Evolutionary conservation across 2,888 invertebrate genomes (phyloP), one percentile per base, ranked within the genome.

Genomic region (Ptychoptera contaminata): DNA sequence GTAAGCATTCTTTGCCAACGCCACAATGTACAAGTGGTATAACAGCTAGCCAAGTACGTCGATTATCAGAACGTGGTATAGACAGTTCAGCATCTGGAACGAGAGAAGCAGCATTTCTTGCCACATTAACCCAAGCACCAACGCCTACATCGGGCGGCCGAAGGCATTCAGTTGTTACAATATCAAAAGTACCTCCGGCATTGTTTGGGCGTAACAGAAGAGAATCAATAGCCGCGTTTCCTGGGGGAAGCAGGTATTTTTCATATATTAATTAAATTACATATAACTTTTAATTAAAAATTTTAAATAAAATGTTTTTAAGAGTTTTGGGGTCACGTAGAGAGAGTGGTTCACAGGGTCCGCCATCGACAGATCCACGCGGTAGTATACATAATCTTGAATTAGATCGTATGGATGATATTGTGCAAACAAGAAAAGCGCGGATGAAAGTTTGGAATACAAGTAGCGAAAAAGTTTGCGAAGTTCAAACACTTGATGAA

Each of bases 371-470:
- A 48, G 80, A 80, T 55, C 69, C 78, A 48, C 64, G 73, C 40
- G 83, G 85, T 48, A 85, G 85, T 62, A 74, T 80, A 42, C 86
- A 86, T 62, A 87, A 86, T 59, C 71, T 87, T 32, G 85, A 86
- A 58, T 67, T 87, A 55, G 87, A 87, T 59, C 86, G 87, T 52
- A 86, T 87, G 86, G 87, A 87, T 57, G 85, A 87, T 53, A 87
- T 87, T 53, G 82, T 82, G 16, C 78, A 80, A 56, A 78, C 82
- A 16, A 73, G 83, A 47, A 86, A 86, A 70, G 74, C 82, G 1
- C 76, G 84, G 48, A 78, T 87, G 76, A 85, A 84, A 57, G 73
- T 87, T 56, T 86, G 84, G 83, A 83, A 81, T 49, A 84, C 85
- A 2, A 80, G 83, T 47, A 83, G 73, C 55, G 81, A 82, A 60